These are phyloP conservation scores for Hystrix brachyura DNA, from an alignment of 2,113 vertebrate species.

Conservation along the genomic window DNA sequence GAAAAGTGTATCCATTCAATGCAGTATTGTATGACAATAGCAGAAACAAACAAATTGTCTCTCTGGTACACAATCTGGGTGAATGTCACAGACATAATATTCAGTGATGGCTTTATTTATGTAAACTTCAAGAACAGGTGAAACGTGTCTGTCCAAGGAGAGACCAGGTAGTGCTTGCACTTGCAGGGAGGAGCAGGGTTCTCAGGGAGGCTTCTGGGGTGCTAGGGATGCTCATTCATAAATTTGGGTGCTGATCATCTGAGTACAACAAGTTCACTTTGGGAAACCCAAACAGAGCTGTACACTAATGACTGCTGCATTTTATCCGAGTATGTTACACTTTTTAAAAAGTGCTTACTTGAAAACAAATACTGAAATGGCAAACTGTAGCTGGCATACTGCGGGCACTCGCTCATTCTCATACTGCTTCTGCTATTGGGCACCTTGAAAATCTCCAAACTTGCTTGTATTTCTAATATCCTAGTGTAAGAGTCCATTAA, in stretches of 20 bases:
- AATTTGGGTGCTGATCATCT: neutral
- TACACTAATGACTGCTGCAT: neutral
- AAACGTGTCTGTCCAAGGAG: neutral
- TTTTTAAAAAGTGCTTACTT: neutral
- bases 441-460: neutral
- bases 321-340: neutral
- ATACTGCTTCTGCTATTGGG: neutral
- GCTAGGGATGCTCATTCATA: neutral
- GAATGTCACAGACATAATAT: neutral
- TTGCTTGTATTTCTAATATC: neutral
- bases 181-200: neutral
- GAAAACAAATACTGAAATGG: conserved; percentile 3
- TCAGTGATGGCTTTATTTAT: conserved; percentile 13
- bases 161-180: neutral
- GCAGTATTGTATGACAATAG: neutral
- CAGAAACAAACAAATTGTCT: neutral
- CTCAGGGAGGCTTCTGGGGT: neutral
- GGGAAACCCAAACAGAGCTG: neutral
- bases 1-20: neutral
- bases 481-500: neutral
- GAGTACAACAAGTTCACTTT: neutral
- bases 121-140: conserved; percentile 3
- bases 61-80: neutral
- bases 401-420: neutral
- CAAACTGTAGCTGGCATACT: neutral